Base-by-base conservation (phyloP, 1,140 invertebrate genomes). In the Listronotus bonariensis region DNA sequence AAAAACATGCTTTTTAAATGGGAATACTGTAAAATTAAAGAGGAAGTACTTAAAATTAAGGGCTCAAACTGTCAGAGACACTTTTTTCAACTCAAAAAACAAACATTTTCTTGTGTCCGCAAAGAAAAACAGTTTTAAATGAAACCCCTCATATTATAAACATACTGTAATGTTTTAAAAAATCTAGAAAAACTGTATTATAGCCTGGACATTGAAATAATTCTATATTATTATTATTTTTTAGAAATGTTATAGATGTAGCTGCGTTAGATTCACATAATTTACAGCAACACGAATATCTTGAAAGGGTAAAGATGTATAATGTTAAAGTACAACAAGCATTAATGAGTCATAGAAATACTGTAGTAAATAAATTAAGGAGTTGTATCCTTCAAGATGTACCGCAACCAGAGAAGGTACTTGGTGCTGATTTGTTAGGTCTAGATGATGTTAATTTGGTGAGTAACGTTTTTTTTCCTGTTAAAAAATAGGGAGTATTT, bases 211-310 rank as follows among this genome's bases (percentile, higher is more conserved):
- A 3, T 26, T 5, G 2, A 26, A 26, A 26, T 26, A 26, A 26
- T 26, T 1, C 5, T 26, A 26, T 26, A 3, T 26, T 26, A 5
- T 26, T 26, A 26, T 26, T n/a, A 26, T 26, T 26, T 73, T 74
- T 63, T 70, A 91, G 89, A 48, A 91, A 92, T 82, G 90, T 92
- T 36, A 92, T 93, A 72, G 91, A 93, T 81, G 89, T 93, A 41
- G 87, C 89, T 42, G 89, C 90, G 18, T 80, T 91, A 71, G 90
- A 92, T 76, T 87, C 89, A 1, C 89, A 91, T 71, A 89, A 86
- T 72, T 80, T 91, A 60, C 90, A 92, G 74, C 89, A 90, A 69
- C 88, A 90, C 74, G 91, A 93, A 77, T 92, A 90, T 72, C 80
- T 87, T 67, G 91, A 93, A 70, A 82, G 90, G 73, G 86, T 88